phyloP scores from a whole-genome alignment of 2,797 vertebrate genomes.

The Pipistrellus pipistrellus region DNA sequence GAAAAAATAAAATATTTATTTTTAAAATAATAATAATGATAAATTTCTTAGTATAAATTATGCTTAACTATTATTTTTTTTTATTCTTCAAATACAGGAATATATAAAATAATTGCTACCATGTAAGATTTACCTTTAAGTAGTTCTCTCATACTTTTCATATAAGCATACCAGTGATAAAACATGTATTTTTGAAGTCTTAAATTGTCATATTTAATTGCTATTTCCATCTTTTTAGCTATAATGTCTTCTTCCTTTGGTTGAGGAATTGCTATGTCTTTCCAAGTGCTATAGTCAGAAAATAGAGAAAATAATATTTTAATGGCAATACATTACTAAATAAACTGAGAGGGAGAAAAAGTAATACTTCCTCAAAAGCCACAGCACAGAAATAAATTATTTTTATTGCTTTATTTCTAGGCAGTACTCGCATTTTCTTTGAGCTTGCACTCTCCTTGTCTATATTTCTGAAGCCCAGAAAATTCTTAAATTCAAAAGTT shows the following conservation, averaged over 20 bases:
- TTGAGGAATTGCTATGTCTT: not conserved
- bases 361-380: not conserved
- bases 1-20: not conserved
- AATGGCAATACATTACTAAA: not conserved
- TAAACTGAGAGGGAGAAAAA: slow-evolving; percentile 11
- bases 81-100: not conserved
- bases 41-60: not conserved
- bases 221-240: slow-evolving; percentile 62
- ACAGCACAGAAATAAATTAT: not conserved
- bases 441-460: not conserved
- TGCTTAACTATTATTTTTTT: not conserved
- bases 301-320: slow-evolving; percentile 37
- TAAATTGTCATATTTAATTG: not conserved
- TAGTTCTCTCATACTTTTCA: slow-evolving; percentile 9
- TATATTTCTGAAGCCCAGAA: slow-evolving; percentile 9
- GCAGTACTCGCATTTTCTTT: not conserved
- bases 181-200: slow-evolving; percentile 52
- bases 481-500: not conserved
- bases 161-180: slow-evolving; percentile 45
- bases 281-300: slow-evolving; percentile 74
- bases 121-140: slow-evolving; percentile 59
- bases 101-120: slow-evolving; percentile 33
- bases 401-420: not conserved
- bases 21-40: slow-evolving; percentile 51
- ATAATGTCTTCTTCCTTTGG: not conserved